phyloP scores from a whole-genome alignment of 1,140 invertebrate genomes.

The Caenorhabditis briggsae region DNA sequence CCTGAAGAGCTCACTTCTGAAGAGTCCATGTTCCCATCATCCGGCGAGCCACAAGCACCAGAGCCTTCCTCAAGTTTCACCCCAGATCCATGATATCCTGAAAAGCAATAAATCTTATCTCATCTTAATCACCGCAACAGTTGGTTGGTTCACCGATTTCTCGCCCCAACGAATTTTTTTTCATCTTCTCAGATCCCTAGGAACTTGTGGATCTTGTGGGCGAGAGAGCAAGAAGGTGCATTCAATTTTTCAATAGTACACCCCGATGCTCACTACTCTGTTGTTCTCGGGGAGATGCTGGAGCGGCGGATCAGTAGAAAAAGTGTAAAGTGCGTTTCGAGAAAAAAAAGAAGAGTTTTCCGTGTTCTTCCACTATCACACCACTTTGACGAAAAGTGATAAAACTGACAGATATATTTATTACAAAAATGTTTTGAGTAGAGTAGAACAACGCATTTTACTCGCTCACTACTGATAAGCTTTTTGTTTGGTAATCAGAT shows the following conservation, averaged over 20 bases:
- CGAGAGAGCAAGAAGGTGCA: neutral
- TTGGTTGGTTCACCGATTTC: neutral
- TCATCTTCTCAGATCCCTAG: no score
- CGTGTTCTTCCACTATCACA: slow-evolving; percentile 30
- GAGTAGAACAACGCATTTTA: neutral
- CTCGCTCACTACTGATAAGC: no score
- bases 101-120: neutral
- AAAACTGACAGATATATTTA: neutral
- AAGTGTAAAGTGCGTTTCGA: slow-evolving; percentile 41
- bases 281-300: slow-evolving; percentile 9
- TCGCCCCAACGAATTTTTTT: neutral
- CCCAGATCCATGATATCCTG: slow-evolving; percentile 40
- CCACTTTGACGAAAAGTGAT: neutral
- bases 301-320: neutral
- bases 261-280: slow-evolving; percentile 45
- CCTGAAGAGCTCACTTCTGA: neutral
- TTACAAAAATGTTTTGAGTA: neutral
- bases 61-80: slow-evolving; percentile 18
- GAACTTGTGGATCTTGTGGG: slow-evolving; percentile 18
- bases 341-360: neutral
- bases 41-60: slow-evolving; percentile 32
- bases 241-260: slow-evolving; percentile 33
- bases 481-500: no score
- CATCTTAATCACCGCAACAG: neutral
- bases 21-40: slow-evolving; percentile 28